Percentiles rank a stretch among this genome's conserved stretches.
Conservation (phyloP, 2,113 vertebrate species). For the Tricholaema leucomelas region DNA sequence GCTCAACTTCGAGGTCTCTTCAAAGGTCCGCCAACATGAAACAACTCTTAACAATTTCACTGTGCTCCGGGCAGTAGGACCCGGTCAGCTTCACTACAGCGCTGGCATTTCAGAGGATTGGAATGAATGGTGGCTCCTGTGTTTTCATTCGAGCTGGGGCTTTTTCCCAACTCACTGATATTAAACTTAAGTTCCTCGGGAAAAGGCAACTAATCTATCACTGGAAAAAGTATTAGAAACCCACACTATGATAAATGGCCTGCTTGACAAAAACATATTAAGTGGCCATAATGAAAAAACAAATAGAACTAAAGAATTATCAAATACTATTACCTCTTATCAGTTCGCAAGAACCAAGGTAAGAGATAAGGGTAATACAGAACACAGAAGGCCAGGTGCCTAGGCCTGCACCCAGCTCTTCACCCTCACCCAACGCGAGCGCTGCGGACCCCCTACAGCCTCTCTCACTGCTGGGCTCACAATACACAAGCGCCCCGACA, state of each 20-base stretch:
- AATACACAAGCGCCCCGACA: background rate
- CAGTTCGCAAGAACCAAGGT: rapidly evolving
- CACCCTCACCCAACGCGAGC: background rate
- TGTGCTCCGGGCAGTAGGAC: background rate
- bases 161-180: background rate
- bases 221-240: background rate
- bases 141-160: rapidly evolving
- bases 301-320: background rate
- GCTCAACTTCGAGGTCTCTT: background rate
- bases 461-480: background rate
- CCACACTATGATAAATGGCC: background rate
- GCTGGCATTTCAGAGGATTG: background rate
- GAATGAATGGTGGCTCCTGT: background rate
- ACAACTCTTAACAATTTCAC: no score
- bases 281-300: rapidly evolving
- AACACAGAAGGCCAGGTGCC: background rate
- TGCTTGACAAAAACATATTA: background rate
- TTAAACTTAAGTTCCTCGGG: background rate
- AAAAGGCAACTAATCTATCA: background rate
- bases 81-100: no score
- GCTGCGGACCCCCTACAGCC: no score
- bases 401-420: background rate
- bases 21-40: background rate
- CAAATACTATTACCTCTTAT: no score
- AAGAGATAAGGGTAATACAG: rapidly evolving